Evolutionary conservation across 2,888 invertebrate genomes (phyloP).

Genomic region (Choreutis nemorana): DNA sequence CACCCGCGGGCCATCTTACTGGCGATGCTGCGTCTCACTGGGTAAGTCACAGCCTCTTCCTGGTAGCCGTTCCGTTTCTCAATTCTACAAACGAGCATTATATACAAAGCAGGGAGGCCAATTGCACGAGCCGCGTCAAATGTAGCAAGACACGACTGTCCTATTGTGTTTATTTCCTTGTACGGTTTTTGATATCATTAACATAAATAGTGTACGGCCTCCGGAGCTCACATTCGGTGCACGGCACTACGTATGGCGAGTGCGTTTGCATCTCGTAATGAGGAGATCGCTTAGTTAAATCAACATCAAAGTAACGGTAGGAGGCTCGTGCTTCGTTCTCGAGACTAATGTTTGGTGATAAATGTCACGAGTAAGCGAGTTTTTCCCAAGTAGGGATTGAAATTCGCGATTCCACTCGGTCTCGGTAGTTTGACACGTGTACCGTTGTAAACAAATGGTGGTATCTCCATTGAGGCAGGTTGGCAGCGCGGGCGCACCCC

Average conservation of each 20-base stretch:
- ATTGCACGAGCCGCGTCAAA: conserved; percentile 51
- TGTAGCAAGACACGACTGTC: conserved; percentile 56
- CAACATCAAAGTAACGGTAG: conserved; percentile 6
- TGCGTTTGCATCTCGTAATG: conserved; percentile 6
- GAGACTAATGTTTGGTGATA: background rate
- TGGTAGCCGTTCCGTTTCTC: conserved; percentile 46
- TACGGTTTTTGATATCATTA: conserved; percentile 59
- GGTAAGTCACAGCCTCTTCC: conserved; percentile 50
- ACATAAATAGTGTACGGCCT: conserved; percentile 50
- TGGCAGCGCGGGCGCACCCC: conserved; percentile 45
- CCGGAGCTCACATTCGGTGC: conserved; percentile 49
- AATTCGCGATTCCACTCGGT: conserved; percentile 25
- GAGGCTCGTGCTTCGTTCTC: conserved; percentile 3
- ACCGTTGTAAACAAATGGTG: conserved; percentile 55
- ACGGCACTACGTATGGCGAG: conserved; percentile 13
- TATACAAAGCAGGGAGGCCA: conserved; percentile 56
- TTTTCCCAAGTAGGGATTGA: conserved; percentile 26
- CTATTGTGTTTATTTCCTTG: conserved; percentile 61
- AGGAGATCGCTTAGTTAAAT: conserved; percentile 3
- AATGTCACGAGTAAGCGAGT: conserved; percentile 9
- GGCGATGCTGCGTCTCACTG: conserved; percentile 24
- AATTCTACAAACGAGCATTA: conserved; percentile 58
- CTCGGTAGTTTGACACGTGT: conserved; percentile 39
- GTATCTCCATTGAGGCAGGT: conserved; percentile 51
- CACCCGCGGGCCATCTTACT: conserved; percentile 35